A percentile compares a stretch with the other conserved stretches of the same genome.
phyloP scores from a whole-genome alignment of 2,797 vertebrate species.

The Coendou prehensilis region DNA sequence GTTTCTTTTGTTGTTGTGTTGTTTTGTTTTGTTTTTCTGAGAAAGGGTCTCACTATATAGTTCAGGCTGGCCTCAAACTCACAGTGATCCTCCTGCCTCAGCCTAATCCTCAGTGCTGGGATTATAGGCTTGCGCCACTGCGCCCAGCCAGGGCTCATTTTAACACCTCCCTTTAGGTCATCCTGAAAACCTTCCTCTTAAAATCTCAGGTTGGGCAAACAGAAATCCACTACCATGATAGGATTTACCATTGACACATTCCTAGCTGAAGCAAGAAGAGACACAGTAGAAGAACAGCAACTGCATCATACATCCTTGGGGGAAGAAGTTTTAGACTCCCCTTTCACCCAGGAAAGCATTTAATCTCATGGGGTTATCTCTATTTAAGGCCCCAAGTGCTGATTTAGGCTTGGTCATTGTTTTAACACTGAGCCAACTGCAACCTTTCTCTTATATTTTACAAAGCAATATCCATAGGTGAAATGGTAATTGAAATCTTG shows the following conservation, averaged over 20 bases:
- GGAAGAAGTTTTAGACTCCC: not conserved
- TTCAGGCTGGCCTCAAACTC: not conserved
- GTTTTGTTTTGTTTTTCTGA: not conserved
- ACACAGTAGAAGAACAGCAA: not conserved
- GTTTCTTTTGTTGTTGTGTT: not conserved
- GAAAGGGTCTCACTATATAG: not conserved
- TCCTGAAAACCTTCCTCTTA: conserved; percentile 37
- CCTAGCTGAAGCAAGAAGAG: conserved; percentile 53
- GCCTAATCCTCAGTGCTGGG: not conserved
- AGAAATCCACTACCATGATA: conserved; percentile 14
- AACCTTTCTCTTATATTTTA: not conserved
- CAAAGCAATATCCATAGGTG: not conserved
- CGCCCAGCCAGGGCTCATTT: not conserved
- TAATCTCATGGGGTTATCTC: conserved; percentile 3
- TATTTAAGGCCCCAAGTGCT: conserved; percentile 69
- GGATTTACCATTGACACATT: not conserved
- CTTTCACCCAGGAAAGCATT: conserved; percentile 34
- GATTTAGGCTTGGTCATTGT: conserved; percentile 71
- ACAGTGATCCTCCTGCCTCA: not conserved
- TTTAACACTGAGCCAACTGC: conserved; percentile 24
- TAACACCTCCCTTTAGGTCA: conserved; percentile 60
- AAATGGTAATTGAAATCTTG: not conserved
- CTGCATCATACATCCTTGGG: not conserved
- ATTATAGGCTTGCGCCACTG: not conserved
- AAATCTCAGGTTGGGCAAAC: conserved; percentile 66